These are phyloP conservation scores for Eulemur coronatus DNA, from an alignment of 2,797 vertebrate species.

Conservation along the genomic window DNA sequence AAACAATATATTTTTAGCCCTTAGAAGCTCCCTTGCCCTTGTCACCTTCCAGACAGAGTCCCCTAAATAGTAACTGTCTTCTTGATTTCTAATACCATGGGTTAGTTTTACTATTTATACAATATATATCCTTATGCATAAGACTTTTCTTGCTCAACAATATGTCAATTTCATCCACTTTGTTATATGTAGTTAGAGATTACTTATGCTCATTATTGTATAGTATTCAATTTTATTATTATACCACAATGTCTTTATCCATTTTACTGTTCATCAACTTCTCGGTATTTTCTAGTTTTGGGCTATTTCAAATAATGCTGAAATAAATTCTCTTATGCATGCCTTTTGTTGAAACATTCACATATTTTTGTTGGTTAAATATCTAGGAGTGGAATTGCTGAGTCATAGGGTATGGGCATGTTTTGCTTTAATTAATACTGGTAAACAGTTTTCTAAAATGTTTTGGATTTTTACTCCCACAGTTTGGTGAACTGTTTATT, in stretches of 20 bases:
- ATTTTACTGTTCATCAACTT: neutral
- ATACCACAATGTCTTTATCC: neutral
- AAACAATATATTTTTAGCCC: neutral
- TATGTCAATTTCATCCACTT: neutral
- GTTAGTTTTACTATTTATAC: neutral
- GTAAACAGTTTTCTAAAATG: neutral
- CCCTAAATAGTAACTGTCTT: neutral
- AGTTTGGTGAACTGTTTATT: neutral
- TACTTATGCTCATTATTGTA: neutral
- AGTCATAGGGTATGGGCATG: neutral
- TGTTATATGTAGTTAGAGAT: neutral
- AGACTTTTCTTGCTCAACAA: neutral
- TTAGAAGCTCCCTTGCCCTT: neutral
- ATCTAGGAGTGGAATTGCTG: neutral
- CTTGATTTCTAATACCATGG: neutral
- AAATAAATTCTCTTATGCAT: neutral
- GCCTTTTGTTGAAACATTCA: neutral
- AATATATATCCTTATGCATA: neutral
- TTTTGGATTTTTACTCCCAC: conserved; percentile 5
- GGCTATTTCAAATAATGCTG: neutral
- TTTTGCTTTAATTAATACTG: neutral
- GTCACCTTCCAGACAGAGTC: neutral
- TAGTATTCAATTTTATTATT: neutral
- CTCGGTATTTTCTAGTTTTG: neutral
- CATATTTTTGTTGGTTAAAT: neutral